phyloP scores from a whole-genome alignment of 1,140 invertebrate genomes.

The Heliconius himera region DNA sequence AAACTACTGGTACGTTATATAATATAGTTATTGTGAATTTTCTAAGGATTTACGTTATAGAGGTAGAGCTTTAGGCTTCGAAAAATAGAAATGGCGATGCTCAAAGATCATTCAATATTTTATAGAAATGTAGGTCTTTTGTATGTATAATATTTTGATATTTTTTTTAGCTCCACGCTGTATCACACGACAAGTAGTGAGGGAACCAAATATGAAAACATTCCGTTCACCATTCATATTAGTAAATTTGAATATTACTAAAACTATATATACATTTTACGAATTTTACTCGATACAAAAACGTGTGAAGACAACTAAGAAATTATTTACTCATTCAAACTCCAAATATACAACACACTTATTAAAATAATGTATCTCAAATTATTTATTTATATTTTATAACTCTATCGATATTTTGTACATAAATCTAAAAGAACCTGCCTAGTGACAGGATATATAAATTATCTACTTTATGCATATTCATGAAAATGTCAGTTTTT shows the following conservation, averaged over 20 bases:
- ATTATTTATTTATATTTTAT: conserved; percentile 14
- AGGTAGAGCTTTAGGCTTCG: not conserved
- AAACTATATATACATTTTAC: too few relatives aligned
- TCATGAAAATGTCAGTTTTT: conserved; percentile 42
- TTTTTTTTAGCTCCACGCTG: too few relatives aligned
- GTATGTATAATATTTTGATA: not conserved
- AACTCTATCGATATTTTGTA: conserved; percentile 18
- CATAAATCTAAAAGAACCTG: conserved; percentile 41
- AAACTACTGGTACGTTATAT: conserved; percentile 30
- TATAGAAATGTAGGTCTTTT: not conserved
- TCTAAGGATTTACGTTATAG: conserved; percentile 3
- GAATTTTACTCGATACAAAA: too few relatives aligned
- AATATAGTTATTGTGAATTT: conserved; percentile 4
- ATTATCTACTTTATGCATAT: conserved; percentile 48
- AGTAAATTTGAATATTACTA: too few relatives aligned
- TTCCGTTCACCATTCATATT: too few relatives aligned
- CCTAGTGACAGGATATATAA: conserved; percentile 40
- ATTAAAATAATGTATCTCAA: not conserved
- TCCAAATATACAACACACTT: not conserved
- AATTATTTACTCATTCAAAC: too few relatives aligned
- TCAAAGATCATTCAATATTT: not conserved
- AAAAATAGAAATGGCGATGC: too few relatives aligned
- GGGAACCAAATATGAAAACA: too few relatives aligned
- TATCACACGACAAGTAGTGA: too few relatives aligned
- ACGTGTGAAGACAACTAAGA: too few relatives aligned